A percentile compares a stretch with the other conserved stretches of the same genome.
Conservation (phyloP, 2,797 vertebrate genomes). For the Sardinella longiceps region DNA sequence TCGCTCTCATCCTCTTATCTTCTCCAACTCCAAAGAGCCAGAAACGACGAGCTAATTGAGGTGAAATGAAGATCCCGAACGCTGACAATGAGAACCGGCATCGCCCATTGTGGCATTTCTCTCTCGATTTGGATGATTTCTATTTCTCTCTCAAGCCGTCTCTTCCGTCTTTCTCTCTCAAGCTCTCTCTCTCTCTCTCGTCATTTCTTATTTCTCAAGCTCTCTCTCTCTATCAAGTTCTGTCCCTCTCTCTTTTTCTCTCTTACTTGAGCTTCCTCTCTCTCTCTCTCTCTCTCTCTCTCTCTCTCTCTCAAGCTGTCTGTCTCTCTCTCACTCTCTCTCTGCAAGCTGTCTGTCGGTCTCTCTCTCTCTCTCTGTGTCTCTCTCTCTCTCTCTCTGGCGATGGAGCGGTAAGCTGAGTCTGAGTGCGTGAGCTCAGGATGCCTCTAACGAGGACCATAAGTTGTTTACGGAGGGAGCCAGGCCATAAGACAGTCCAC, state of each 20-base stretch:
- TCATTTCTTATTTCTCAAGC: no score
- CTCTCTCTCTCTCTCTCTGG: not conserved
- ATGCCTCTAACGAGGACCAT: constrained; percentile 35
- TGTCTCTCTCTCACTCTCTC: not conserved
- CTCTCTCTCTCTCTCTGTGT: not conserved
- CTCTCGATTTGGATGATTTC: constrained; percentile 28
- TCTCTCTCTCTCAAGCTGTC: not conserved
- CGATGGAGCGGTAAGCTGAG: not conserved
- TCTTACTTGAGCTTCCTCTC: no score
- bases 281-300: not conserved
- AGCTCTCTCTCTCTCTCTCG: not conserved
- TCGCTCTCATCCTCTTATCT: constrained; percentile 45
- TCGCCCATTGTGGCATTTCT: constrained; percentile 1
- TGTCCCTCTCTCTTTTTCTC: not conserved
- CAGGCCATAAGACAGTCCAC: constrained; percentile 30
- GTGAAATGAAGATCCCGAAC: constrained; percentile 47
- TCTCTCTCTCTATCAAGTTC: not conserved
- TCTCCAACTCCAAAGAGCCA: constrained; percentile 42
- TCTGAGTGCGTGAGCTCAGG: constrained; percentile 30
- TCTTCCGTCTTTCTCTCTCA: not conserved
- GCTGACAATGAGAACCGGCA: constrained; percentile 44
- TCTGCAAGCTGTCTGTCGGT: no score
- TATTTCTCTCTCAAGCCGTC: not conserved
- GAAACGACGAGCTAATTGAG: constrained; percentile 49
- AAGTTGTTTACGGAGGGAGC: constrained; percentile 36